Base-by-base conservation (phyloP, 2,113 vertebrate species). In the Procavia capensis region DNA sequence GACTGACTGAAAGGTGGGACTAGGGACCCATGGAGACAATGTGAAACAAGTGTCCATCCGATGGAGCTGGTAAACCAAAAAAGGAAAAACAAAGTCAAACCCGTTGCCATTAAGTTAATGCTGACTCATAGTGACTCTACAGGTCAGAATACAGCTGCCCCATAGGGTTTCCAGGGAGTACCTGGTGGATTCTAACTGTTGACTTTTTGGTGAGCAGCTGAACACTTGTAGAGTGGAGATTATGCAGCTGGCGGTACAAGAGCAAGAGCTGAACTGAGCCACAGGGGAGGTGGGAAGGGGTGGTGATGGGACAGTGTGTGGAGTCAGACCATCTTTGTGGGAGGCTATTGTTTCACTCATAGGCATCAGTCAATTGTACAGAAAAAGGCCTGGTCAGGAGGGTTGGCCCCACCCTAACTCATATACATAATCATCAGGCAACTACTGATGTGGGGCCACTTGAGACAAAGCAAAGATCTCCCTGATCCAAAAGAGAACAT, bases 341-440 rank as follows among this genome's bases (percentile, higher is more conserved):
- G 36, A n/a, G 11, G 6, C 1, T 29, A 2, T 41, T 2, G 0
- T 11, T 39, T 76, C 66, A 3, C 80, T 39, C 7, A 34, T 8
- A 2, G n/a, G 19, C 5, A 3, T n/a, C n/a, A 13, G 3, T n/a
- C 41, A 19, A 79, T 9, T 2, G 39, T 45, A 47, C 27, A 25
- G 75, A 50, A 31, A 34, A 78, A 34, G 14, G 75, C 43, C 45
- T 47, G 43, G 41, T 25, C 27, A 29, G 25, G 27, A n/a, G 74
- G 27, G 10, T 2, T 2, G 31, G 9, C 8, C 54, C 82, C 22
- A 29, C 8, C 1, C 31, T 31, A 16, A 36, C 29, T 31, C 43
- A 59, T 22, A n/a, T 24, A 22, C 27, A 3, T 10, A 10, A 7
- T 29, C 47, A 43, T 8, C 70, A 34, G 34, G 25, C 20, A 54